Base-by-base conservation (phyloP, 2,113 vertebrate species). In the Octodon degus region DNA sequence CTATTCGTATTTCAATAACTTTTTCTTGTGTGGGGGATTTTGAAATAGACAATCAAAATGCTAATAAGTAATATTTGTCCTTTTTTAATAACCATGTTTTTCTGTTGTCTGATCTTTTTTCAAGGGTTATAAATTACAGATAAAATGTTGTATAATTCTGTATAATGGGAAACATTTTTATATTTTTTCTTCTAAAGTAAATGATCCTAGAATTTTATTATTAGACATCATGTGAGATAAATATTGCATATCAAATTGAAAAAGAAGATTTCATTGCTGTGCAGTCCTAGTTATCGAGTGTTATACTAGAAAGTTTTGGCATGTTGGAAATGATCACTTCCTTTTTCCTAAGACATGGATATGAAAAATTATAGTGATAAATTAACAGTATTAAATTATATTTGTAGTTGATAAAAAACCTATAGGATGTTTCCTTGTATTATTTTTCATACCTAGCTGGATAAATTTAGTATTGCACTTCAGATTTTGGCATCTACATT, bases 291-390 rank as follows among this genome's bases (percentile, higher is more conserved):
- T 60, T 96, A 90, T 68, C 76, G 74, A 40, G 47, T 60, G 14
- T 22, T 86, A 84, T 86, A 58, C 37, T 95, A 93, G 55, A 97
- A 81, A 34, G 47, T 95, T 96, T 88, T 85, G 65, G 16, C 11
- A 87, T 90, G 76, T 24, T 86, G 87, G 58, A 32, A 58, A 90
- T 90, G 43, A 91, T 74, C 65, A 34, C 50, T 90, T 77, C 8
- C 50, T 91, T 91, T 92, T 77, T 90, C 84, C 88, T 88, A 32
- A 95, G 81, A 93, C 40, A 95, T 43, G 55, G 58, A 82, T 97
- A 62, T 84, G 63, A 86, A 96, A 89, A 91, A 77, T 88, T 81
- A 90, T 60, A 91, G 85, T 92, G 97, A 94, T 92, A 60, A 92
- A 77, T 90, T 83, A 25, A 82, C 89, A 82, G 87, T 90, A 92